phyloP scores from a whole-genome alignment of 2,113 vertebrate genomes.

The Rafetus swinhoei region DNA sequence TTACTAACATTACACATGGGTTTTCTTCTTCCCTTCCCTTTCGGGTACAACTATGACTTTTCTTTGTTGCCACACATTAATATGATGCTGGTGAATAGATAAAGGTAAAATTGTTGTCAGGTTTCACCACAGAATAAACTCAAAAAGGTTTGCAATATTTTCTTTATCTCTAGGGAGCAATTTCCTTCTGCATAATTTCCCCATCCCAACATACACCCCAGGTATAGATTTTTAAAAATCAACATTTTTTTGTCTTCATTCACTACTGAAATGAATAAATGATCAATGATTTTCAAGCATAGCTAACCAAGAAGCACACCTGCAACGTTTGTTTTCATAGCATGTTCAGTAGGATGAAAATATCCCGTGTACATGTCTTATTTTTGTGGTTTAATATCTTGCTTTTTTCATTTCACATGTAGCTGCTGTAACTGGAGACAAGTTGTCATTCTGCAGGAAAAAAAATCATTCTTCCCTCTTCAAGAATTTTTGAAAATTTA shows the following conservation, averaged over 20 bases:
- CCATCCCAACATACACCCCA: not conserved
- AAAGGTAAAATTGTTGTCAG: not conserved
- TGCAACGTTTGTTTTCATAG: not conserved
- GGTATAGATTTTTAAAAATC: not conserved
- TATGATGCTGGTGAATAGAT: not conserved
- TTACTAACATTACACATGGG: rapidly evolving
- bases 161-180: not conserved
- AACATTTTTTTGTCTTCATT: not conserved
- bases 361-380: not conserved
- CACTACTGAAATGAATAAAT: not conserved
- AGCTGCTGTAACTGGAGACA: not conserved
- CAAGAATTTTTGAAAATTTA: not conserved
- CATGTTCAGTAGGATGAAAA: not conserved
- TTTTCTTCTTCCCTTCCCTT: not conserved
- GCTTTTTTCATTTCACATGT: not conserved
- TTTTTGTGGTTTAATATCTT: not conserved
- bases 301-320: not conserved
- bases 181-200: not conserved
- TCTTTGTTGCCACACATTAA: not conserved
- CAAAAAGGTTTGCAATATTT: not conserved
- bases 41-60: not conserved
- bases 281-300: not conserved
- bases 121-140: not conserved
- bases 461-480: not conserved
- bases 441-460: not conserved